Evolutionary conservation across 2,797 vertebrate species (phyloP).

Genomic region (Oceanodroma leucorhoa): DNA sequence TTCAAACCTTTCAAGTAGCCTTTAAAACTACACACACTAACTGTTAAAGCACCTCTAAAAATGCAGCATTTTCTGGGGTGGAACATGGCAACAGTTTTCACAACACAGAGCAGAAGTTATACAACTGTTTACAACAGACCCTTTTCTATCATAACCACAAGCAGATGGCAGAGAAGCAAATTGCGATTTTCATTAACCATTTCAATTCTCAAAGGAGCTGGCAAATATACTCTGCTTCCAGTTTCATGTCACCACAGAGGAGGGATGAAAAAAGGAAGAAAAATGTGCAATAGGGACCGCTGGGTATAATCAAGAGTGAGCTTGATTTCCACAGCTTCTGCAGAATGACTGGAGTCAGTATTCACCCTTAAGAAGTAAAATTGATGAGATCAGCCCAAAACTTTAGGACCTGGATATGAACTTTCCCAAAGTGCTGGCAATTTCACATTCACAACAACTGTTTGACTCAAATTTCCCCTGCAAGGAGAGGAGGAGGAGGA

Average conservation of each 20-base stretch:
- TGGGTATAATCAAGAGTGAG: fast-evolving
- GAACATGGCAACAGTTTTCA: neutral
- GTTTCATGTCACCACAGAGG: neutral
- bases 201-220: neutral
- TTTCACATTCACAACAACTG: neutral
- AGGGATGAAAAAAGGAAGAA: neutral
- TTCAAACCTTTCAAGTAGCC: neutral
- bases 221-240: neutral
- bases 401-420: neutral
- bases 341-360: neutral
- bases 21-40: neutral
- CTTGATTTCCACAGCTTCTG: neutral
- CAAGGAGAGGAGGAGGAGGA: neutral
- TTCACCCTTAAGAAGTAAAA: neutral
- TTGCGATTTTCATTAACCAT: neutral
- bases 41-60: neutral
- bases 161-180: slow-evolving; percentile 31
- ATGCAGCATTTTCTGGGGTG: neutral
- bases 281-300: fast-evolving
- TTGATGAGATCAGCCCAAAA: neutral
- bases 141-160: neutral
- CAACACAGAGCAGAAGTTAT: neutral
- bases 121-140: slow-evolving; percentile 12
- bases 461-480: fast-evolving
- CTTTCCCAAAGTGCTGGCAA: neutral